Percentiles rank a stretch among this genome's conserved stretches.
These are phyloP conservation scores for Plebejus melissa DNA, from an alignment of 2,888 invertebrate genomes.

Conservation along the genomic window DNA sequence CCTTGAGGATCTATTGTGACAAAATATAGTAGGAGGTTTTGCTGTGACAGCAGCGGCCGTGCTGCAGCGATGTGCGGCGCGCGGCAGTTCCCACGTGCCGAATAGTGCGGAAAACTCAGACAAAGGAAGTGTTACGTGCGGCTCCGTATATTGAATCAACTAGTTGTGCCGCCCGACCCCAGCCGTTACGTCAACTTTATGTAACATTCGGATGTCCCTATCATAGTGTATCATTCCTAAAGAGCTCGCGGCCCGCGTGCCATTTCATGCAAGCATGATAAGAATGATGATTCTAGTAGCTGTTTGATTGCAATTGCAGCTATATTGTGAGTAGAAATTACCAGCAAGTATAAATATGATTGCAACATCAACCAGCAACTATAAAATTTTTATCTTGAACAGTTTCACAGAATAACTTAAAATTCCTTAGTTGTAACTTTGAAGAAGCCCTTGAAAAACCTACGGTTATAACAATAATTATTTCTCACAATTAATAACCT, in stretches of 20 bases:
- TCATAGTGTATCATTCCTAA: not conserved
- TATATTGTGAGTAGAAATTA: no score
- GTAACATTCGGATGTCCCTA: constrained; percentile 9
- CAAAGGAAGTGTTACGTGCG: constrained; percentile 63
- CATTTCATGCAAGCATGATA: not conserved
- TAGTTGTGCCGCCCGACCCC: not conserved
- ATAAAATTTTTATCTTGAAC: not conserved
- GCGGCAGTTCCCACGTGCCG: constrained; percentile 69
- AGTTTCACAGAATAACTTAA: not conserved
- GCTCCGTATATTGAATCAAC: constrained; percentile 3
- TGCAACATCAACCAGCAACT: no score
- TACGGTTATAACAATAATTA: not conserved
- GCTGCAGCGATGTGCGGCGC: not conserved
- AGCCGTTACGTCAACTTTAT: not conserved
- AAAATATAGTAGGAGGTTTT: no score
- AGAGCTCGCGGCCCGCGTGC: not conserved
- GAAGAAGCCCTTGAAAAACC: constrained; percentile 1
- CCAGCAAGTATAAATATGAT: not conserved
- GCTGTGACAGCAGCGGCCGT: not conserved
- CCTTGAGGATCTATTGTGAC: no score
- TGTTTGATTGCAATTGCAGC: not conserved
- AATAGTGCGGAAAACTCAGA: constrained; percentile 65
- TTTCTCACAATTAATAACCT: not conserved
- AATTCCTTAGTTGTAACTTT: not conserved
- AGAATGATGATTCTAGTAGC: not conserved